A percentile compares a stretch with the other conserved stretches of the same genome.
Conservation (phyloP, 2,797 vertebrate genomes). For the Chelon auratus region DNA sequence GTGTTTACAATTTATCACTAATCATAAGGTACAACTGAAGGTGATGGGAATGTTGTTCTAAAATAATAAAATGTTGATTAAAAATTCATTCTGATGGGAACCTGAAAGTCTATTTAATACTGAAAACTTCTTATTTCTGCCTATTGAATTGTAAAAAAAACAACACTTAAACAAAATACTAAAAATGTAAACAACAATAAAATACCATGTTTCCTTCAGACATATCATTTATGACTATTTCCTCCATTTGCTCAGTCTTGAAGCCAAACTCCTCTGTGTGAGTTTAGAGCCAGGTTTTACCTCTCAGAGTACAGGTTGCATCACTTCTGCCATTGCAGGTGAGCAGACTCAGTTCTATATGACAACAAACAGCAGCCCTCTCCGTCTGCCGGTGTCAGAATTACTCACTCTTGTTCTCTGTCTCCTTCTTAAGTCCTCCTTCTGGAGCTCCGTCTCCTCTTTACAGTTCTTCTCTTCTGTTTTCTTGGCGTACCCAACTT, state of each 20-base stretch:
- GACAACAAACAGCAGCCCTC: slow-evolving; percentile 23
- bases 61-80: too few relatives aligned
- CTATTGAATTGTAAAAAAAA: too few relatives aligned
- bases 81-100: too few relatives aligned
- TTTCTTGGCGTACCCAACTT: not conserved
- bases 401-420: not conserved
- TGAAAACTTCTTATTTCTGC: too few relatives aligned
- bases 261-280: not conserved
- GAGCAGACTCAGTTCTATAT: slow-evolving; percentile 15
- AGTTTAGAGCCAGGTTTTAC: slow-evolving; percentile 28
- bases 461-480: not conserved
- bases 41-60: too few relatives aligned
- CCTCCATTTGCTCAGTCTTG: not conserved
- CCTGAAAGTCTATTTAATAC: too few relatives aligned
- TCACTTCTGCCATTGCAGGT: slow-evolving; percentile 25
- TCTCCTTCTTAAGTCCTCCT: not conserved
- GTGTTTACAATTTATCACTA: too few relatives aligned
- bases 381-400: slow-evolving; percentile 12
- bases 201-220: not conserved
- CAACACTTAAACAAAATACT: too few relatives aligned
- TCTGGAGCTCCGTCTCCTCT: not conserved
- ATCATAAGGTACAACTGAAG: not conserved
- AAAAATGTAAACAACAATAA: too few relatives aligned
- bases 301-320: slow-evolving; percentile 17
- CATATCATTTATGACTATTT: not conserved